Percentiles rank a stretch among this genome's conserved stretches.
These are phyloP conservation scores for Chlorocebus sabaeus DNA, from an alignment of 2,113 vertebrate species.

Conservation along the genomic window DNA sequence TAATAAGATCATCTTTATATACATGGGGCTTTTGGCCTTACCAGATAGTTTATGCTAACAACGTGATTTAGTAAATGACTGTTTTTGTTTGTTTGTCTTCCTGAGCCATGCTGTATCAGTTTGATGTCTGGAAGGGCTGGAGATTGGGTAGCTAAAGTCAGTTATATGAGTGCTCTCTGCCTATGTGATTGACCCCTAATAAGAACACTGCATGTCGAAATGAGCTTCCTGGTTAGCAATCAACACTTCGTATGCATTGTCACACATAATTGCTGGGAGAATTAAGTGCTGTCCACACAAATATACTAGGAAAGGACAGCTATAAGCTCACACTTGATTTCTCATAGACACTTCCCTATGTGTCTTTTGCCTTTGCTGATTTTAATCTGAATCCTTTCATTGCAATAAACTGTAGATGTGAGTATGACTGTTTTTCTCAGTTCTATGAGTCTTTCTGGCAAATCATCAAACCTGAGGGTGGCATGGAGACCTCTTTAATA, in stretches of 20 bases:
- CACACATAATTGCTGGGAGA: background rate
- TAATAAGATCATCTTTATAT: background rate
- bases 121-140: background rate
- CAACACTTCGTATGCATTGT: background rate
- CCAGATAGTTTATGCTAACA: background rate
- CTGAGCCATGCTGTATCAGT: background rate
- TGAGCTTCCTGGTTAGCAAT: background rate
- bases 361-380: background rate
- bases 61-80: background rate
- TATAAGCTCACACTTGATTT: background rate
- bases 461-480: background rate
- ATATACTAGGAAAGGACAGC: background rate
- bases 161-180: background rate
- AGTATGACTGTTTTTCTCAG: background rate
- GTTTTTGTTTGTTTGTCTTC: background rate
- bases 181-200: background rate
- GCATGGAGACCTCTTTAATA: background rate
- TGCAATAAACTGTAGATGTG: background rate
- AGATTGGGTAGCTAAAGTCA: background rate
- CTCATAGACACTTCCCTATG: background rate
- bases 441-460: background rate
- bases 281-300: background rate
- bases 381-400: background rate
- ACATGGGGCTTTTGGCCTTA: background rate
- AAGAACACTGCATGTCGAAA: background rate